Evolutionary conservation across 2,888 invertebrate species (phyloP).

Genomic region (Malacosoma neustria): DNA sequence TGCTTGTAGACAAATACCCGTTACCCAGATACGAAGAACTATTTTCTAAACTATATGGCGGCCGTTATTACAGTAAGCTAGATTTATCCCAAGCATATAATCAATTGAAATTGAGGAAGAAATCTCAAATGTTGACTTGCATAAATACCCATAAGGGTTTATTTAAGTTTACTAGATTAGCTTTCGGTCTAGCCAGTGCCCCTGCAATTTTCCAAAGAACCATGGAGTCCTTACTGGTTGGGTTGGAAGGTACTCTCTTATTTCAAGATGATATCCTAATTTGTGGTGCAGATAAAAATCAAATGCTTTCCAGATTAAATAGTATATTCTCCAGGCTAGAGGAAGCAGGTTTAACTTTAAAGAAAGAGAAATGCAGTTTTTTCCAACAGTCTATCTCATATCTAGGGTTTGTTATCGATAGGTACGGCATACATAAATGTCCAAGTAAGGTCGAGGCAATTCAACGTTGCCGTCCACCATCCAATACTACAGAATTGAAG

Average conservation of each 20-base stretch:
- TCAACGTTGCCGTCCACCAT: neutral
- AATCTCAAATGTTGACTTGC: neutral
- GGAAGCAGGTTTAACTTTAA: neutral
- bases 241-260: neutral
- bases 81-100: neutral
- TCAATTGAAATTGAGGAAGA: neutral
- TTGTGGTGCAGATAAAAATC: neutral
- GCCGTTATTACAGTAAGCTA: neutral
- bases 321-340: neutral
- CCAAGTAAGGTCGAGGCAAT: neutral
- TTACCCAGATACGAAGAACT: neutral
- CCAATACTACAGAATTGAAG: neutral
- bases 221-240: neutral
- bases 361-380: neutral
- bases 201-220: neutral
- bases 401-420: constrained; percentile 1
- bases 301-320: neutral
- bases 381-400: neutral
- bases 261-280: neutral
- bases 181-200: neutral
- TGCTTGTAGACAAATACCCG: neutral
- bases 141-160: neutral
- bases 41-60: neutral
- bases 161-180: neutral
- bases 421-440: neutral